Evolutionary conservation across 2,113 vertebrate genomes (phyloP).

Genomic region (Ptyas mucosa): DNA sequence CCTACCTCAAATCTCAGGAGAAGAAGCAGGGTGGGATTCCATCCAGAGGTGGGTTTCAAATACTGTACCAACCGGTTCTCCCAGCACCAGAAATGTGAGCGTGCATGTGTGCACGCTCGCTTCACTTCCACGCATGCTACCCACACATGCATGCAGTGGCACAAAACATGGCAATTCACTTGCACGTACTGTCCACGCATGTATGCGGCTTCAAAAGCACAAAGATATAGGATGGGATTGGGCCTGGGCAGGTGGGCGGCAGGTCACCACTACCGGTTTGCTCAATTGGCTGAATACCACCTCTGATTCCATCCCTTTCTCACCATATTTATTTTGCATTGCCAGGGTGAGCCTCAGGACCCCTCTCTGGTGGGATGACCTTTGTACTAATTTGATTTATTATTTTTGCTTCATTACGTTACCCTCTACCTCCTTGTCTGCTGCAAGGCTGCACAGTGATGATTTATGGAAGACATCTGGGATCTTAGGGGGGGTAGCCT

Average conservation of each 20-base stretch:
- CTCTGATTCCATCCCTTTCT: slow-evolving; percentile 33
- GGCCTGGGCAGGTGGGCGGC: too few relatives aligned
- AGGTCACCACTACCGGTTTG: too few relatives aligned
- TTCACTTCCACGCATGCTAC: too few relatives aligned
- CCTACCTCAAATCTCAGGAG: neutral
- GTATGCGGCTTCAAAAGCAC: too few relatives aligned
- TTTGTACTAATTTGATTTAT: slow-evolving; percentile 52
- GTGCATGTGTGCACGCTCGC: too few relatives aligned
- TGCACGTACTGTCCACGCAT: too few relatives aligned
- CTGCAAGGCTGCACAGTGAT: slow-evolving; percentile 41
- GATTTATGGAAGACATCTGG: slow-evolving; percentile 62
- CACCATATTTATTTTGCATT: slow-evolving; percentile 19
- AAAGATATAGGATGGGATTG: too few relatives aligned
- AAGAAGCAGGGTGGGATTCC: slow-evolving; percentile 46
- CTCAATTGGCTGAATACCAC: too few relatives aligned
- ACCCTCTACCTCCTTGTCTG: slow-evolving; percentile 38
- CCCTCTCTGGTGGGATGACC: slow-evolving; percentile 46
- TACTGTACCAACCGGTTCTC: too few relatives aligned
- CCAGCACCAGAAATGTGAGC: too few relatives aligned
- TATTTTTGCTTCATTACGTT: slow-evolving; percentile 37
- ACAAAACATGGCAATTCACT: too few relatives aligned
- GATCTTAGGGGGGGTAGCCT: slow-evolving; percentile 26
- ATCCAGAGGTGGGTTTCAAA: neutral
- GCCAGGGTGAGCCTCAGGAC: slow-evolving; percentile 22
- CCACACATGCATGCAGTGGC: too few relatives aligned